Conservation (phyloP, 2,113 vertebrate species). For the Abramis brama region DNA sequence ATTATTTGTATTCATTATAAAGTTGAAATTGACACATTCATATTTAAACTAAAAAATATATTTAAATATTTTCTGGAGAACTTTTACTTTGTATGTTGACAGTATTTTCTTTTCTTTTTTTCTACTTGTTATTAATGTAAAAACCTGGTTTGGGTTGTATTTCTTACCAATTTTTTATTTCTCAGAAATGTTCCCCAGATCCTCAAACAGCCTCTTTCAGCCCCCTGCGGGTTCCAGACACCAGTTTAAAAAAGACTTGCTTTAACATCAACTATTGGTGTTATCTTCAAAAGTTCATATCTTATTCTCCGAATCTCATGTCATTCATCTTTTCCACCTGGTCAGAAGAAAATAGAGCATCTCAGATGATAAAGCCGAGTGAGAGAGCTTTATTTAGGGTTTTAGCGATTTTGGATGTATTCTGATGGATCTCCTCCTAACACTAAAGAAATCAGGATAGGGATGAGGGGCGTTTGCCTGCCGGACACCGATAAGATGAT, state of each 20-base stretch:
- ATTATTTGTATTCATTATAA: no score
- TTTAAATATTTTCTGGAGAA: not conserved
- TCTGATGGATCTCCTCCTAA: constrained; percentile 13
- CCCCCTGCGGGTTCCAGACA: not conserved
- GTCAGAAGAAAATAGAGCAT: constrained; percentile 13
- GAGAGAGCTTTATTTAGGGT: constrained; percentile 2
- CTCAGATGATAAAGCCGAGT: constrained; percentile 8
- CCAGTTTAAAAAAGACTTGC: not conserved
- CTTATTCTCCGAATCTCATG: constrained; percentile 1
- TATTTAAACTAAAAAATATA: not conserved
- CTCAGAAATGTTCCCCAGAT: not conserved
- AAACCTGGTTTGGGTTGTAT: no score
- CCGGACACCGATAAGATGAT: constrained; percentile 54
- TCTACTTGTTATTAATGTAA: no score
- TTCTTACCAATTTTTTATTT: no score
- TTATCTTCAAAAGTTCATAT: constrained; percentile 13
- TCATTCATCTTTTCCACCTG: not conserved
- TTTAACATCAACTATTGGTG: not conserved
- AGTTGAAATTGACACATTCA: not conserved
- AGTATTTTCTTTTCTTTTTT: no score
- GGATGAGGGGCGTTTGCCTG: constrained; percentile 51
- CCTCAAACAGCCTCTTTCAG: not conserved
- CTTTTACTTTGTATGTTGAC: not conserved
- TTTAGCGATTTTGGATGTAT: constrained; percentile 9
- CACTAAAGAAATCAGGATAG: constrained; percentile 51